Conservation (phyloP, 92 coral and sea anemone species). For the Micromussa lordhowensis region DNA sequence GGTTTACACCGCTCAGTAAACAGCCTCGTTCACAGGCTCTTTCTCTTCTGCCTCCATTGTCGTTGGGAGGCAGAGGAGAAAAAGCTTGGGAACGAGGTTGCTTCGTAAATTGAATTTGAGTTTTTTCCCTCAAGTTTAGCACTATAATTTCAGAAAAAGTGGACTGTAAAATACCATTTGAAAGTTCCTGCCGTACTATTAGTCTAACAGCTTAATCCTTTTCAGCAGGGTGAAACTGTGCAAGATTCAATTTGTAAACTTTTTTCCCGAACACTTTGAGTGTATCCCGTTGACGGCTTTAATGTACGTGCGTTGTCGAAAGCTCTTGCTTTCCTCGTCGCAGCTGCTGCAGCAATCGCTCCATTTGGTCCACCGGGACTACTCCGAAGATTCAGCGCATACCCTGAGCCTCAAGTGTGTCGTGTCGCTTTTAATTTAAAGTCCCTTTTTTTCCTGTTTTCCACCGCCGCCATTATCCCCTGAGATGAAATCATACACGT, state of each 20-base stretch:
- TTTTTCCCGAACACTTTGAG: constrained; percentile 6
- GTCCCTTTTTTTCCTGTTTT: neutral
- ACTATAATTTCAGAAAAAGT: neutral
- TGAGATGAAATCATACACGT: neutral
- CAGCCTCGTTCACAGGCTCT: no score
- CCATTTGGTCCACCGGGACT: constrained; percentile 26
- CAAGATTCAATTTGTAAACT: constrained; percentile 7
- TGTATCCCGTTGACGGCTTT: neutral
- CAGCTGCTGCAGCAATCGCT: constrained; percentile 14
- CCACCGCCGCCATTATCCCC: constrained; percentile 37
- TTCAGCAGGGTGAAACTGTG: constrained; percentile 1
- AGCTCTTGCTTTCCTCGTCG: neutral
- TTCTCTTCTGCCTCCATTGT: no score
- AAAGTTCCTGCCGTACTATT: neutral
- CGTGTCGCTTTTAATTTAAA: neutral
- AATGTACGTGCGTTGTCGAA: constrained; percentile 2
- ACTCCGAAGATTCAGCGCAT: neutral
- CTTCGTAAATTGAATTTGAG: neutral
- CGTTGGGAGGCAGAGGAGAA: no score
- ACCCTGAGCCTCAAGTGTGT: constrained; percentile 23
- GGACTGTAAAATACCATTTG: neutral
- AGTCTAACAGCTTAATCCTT: neutral
- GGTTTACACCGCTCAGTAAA: no score
- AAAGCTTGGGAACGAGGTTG: no score
- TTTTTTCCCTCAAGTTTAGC: neutral